A percentile compares a stretch with the other conserved stretches of the same genome.
Evolutionary conservation across 2,797 vertebrate species (phyloP).

Genomic region (Liasis olivaceus): DNA sequence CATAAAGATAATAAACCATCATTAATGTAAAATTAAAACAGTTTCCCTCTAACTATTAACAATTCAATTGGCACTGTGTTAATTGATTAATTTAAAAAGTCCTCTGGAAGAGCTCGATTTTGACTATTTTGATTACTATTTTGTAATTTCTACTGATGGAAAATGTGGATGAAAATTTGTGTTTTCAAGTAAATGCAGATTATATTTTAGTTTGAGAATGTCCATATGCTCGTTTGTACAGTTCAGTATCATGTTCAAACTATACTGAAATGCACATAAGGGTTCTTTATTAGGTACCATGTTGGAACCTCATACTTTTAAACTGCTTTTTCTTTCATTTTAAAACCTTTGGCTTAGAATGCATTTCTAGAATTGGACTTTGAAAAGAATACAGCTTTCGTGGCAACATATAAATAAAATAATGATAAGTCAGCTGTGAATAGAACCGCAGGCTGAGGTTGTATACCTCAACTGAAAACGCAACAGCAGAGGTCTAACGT

Average conservation of each 20-base stretch:
- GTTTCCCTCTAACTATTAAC: too few relatives aligned
- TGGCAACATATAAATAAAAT: not conserved
- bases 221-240: not conserved
- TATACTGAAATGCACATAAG: not conserved
- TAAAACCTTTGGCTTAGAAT: not conserved
- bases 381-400: not conserved
- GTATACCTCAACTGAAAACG: constrained; percentile 32
- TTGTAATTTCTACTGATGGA: not conserved
- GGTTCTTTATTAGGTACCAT: not conserved
- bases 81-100: too few relatives aligned
- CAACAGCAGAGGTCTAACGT: not conserved
- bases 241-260: not conserved
- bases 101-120: too few relatives aligned
- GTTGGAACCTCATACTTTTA: not conserved
- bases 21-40: too few relatives aligned
- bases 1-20: too few relatives aligned
- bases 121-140: not conserved
- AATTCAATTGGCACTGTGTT: too few relatives aligned
- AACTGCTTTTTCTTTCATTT: not conserved
- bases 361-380: not conserved
- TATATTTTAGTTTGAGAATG: not conserved
- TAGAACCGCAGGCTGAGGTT: not conserved
- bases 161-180: not conserved
- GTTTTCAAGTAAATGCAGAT: not conserved
- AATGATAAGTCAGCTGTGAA: not conserved